Base-by-base conservation (phyloP, 2,113 vertebrate genomes). In the Columba janthina region DNA sequence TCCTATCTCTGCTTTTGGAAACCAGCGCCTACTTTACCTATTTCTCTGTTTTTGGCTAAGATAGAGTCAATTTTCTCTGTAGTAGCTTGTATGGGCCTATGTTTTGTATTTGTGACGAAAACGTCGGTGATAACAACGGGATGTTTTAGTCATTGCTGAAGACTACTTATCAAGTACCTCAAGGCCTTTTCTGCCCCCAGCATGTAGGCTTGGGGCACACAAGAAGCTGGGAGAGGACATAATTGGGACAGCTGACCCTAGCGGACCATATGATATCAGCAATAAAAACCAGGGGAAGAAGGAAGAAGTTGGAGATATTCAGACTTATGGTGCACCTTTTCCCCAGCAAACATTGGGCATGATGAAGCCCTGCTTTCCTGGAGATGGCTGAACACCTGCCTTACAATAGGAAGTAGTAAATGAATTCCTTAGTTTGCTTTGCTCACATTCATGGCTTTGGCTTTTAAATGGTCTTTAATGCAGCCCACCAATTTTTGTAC, bases 361-460 rank as follows among this genome's bases (percentile, higher is more conserved):
- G 44, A 19, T 20, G 16, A 12, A 85, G 4, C 5, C 9, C 11
- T 42, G 20, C 3, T 38, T 19, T 64, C 26, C 34, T 65, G 15
- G 15, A 40, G 3, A 10, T 69, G 24, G 2, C 51, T 19, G 8
- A 54, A 54, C 10, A 57, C 2, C 9, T 66, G 3, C 6, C 24
- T 7, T 4, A 2, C 1, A 0, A 15, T 12, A 17, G 15, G 5
- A 66, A 75, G 5, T 2, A 32, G n/a, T 16, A 9, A 50, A 69
- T 40, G 0, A 28, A 34, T 66, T 85, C 32, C 6, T 51, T 70
- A 2, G 28, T 60, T 79, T 72, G 4, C 8, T 86, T 65, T 71
- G 10, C 7, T 62, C 58, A 22, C 1, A 1, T 0, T 0, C 0
- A 0, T 15, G 31, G 2, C 4, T 62, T 74, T 65, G 44, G 0